Percentiles rank a stretch among this genome's conserved stretches.
Conservation (phyloP, 2,113 vertebrate genomes). For the Apodemus sylvaticus region DNA sequence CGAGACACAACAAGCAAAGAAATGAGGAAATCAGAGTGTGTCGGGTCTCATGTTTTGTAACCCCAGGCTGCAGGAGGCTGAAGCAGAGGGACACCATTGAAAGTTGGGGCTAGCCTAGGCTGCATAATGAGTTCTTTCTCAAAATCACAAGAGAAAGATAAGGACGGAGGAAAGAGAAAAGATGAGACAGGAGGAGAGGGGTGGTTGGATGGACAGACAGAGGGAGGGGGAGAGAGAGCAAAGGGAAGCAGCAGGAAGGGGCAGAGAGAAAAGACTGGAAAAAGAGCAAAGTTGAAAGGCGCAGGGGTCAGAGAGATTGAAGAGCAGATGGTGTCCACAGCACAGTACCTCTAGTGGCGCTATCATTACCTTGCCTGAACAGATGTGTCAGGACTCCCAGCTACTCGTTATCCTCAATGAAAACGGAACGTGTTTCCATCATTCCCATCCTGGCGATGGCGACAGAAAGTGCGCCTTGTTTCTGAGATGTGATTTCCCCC, state of each 20-base stretch:
- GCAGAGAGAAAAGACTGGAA: neutral
- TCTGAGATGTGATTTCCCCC: slow-evolving; percentile 38
- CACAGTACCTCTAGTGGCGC: slow-evolving; percentile 1
- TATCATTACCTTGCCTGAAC: slow-evolving; percentile 54
- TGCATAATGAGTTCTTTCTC: neutral
- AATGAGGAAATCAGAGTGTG: neutral
- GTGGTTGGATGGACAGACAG: neutral
- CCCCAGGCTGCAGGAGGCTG: neutral
- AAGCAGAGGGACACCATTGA: neutral
- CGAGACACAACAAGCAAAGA: neutral
- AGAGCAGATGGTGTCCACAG: neutral
- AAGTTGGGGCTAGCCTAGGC: neutral
- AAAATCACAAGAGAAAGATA: neutral
- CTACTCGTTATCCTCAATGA: slow-evolving; percentile 46
- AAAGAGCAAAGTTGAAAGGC: neutral
- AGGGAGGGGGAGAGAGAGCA: neutral
- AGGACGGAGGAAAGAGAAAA: neutral
- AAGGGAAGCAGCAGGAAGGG: neutral
- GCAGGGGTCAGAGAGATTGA: neutral
- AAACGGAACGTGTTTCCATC: slow-evolving; percentile 44
- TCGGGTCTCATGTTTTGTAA: neutral
- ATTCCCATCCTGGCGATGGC: slow-evolving; percentile 40
- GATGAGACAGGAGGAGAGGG: neutral
- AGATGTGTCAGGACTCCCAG: slow-evolving; percentile 40
- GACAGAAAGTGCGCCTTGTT: slow-evolving; percentile 12